Base-by-base conservation (phyloP, 2,888 invertebrate species). In the Trachelus tabidus region DNA sequence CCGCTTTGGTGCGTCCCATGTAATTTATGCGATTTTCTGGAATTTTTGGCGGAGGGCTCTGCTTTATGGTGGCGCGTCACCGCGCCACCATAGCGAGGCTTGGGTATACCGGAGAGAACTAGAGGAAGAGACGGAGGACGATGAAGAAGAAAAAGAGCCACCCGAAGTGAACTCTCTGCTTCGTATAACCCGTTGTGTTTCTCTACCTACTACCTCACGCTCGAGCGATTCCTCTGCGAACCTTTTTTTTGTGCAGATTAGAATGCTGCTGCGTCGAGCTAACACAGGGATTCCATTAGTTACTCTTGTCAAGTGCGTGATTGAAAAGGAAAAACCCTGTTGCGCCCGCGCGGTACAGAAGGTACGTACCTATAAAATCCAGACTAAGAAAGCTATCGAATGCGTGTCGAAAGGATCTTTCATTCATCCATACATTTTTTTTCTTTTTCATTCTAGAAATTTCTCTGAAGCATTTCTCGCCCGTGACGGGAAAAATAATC, bases 221-320 rank as follows among this genome's bases (percentile, higher is more conserved):
- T 31, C 71, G 31, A 71, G 33, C 71, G 31, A 35, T 77, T 77
- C 74, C 74, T 74, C 68, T 3, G 12, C 75, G 33, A 69, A 68
- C 74, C 71, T 31, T 15, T 71, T 56, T 71, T 76, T 73, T 73
- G 3, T 35, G 15, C 69, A 75, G 75, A 75, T 69, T 56, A 75
- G 75, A 78, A 76, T 78, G 77, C 77, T 75, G 69, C 75, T 33
- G 40, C 75, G 69, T 34, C 33, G 33, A 69, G 69, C 34, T 69
- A 71, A 78, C 78, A 78, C 75, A 76, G 75, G 74, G 78, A 78
- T 78, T 78, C 75, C 78, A 78, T 78, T 78, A 78, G 75, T 76
- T 71, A 78, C 75, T 69, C 78, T 69, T 78, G 78, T 78, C 75
- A 78, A 73, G 75, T 69, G 78, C 34, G 78, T 78, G 75, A 78